A percentile compares a stretch with the other conserved stretches of the same genome.
Evolutionary conservation across 2,797 vertebrate genomes (phyloP).

Genomic region (Tympanoctomys barrerae): DNA sequence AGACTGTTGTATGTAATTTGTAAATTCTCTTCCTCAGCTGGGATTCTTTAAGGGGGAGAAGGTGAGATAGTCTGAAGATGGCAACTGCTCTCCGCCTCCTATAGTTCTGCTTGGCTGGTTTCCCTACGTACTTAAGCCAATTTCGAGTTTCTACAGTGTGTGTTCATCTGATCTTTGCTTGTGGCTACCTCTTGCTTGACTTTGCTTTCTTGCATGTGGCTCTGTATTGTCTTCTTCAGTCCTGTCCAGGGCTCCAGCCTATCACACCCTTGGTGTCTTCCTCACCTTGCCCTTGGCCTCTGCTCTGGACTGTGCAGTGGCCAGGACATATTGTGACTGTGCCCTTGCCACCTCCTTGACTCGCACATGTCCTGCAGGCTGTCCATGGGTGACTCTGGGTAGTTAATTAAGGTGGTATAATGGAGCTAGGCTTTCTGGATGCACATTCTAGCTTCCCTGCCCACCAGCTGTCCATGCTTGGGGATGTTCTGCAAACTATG

Average conservation of each 20-base stretch:
- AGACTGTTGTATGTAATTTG: fast-evolving
- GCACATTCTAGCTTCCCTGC: neutral
- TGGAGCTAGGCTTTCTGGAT: neutral
- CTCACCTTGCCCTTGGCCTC: neutral
- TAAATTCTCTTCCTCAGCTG: fast-evolving
- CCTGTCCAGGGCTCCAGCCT: neutral
- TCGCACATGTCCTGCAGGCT: neutral
- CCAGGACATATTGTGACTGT: neutral
- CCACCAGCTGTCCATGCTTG: neutral
- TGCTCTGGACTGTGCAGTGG: neutral
- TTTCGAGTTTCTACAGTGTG: neutral
- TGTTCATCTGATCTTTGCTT: neutral
- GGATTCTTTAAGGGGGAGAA: neutral
- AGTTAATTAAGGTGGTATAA: neutral
- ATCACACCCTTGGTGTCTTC: neutral
- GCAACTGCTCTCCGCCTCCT: fast-evolving
- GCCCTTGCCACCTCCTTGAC: too few species aligned
- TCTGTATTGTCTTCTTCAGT: neutral
- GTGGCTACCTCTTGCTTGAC: fast-evolving
- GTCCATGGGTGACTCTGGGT: neutral
- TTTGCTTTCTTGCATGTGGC: too few species aligned
- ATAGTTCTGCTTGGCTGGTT: fast-evolving
- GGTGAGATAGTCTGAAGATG: neutral
- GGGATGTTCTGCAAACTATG: neutral
- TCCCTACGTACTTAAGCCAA: neutral